Evolutionary conservation across 2,113 vertebrate genomes (phyloP).

Genomic region (Rhadina sibilatrix): DNA sequence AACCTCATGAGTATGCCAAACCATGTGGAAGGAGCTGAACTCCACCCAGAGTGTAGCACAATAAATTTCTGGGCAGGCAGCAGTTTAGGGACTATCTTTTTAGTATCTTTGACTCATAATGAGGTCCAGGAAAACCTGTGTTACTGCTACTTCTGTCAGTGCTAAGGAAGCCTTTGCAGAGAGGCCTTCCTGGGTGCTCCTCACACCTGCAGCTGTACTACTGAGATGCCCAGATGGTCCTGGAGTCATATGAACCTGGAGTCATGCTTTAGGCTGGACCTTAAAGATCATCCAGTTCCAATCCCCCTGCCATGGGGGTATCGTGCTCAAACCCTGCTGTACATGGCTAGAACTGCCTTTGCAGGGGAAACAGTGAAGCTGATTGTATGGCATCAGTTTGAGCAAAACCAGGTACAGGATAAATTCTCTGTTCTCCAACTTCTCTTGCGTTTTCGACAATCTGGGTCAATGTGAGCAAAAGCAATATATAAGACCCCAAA

Average conservation of each 20-base stretch:
- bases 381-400: not conserved
- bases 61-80: not conserved
- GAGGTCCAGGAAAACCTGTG: not conserved
- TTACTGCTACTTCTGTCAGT: not conserved
- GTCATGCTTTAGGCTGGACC: not conserved
- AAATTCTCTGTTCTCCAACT: not conserved
- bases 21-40: not conserved
- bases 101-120: not conserved
- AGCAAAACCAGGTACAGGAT: fast-evolving
- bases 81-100: not conserved
- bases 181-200: not conserved
- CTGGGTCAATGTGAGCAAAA: not conserved
- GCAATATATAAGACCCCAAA: not conserved
- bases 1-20: not conserved
- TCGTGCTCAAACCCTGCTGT: fast-evolving
- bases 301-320: not conserved
- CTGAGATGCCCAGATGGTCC: not conserved
- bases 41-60: not conserved
- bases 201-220: not conserved
- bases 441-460: not conserved
- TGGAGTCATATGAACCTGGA: no score
- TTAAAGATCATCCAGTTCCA: not conserved
- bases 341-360: not conserved
- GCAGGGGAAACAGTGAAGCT: not conserved
- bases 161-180: not conserved